Base-by-base conservation (phyloP, 1,140 invertebrate species). In the Thaumetopoea pityocampa region DNA sequence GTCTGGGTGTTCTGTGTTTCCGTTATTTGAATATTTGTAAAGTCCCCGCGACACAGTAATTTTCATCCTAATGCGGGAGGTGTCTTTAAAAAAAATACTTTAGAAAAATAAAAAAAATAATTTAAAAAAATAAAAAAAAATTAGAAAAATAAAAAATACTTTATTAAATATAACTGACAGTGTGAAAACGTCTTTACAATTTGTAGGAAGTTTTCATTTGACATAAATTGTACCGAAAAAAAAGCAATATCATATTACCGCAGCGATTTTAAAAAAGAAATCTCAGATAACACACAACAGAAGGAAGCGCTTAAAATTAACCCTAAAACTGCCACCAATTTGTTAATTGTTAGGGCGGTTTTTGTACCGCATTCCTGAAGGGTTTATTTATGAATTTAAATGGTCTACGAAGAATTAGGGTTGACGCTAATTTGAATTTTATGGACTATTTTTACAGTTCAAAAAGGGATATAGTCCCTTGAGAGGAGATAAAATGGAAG, bases 401-500 rank as follows among this genome's bases (percentile, higher is more conserved):
- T 73, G 65, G 65, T 59, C 67, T 58, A 66, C 49, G 47, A 70
- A 77, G 77, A 64, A 42, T 46, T 47, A 52, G 73, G 74, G 67
- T 70, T 67, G 62, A 61, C 55, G 71, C 64, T 79, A 74, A 82
- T 82, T 82, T 73, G 71, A 76, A 79, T 76, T 82, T 82, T 78
- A 79, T 67, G 74, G 63, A 68, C 47, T 81, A 67, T 78, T 76
- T 79, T 77, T 77, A 68, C 46, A 28, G 49, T 60, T 48, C 38
- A 16, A 34, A 50, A 63, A 57, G 58, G 67, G 71, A 57, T 59
- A 35, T 8, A 49, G 30, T 69, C 72, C 55, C 57, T 7, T 19
- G 68, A 44, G 64, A 64, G 15, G 18, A 17, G 19, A 32, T 36
- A 29, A 38, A 29, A 28, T 26, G 44, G 33, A 36, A 27, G 14